Percentiles rank a stretch among this genome's conserved stretches.
Evolutionary conservation across 2,888 invertebrate species (phyloP).

Genomic region (Girardia tigrina): DNA sequence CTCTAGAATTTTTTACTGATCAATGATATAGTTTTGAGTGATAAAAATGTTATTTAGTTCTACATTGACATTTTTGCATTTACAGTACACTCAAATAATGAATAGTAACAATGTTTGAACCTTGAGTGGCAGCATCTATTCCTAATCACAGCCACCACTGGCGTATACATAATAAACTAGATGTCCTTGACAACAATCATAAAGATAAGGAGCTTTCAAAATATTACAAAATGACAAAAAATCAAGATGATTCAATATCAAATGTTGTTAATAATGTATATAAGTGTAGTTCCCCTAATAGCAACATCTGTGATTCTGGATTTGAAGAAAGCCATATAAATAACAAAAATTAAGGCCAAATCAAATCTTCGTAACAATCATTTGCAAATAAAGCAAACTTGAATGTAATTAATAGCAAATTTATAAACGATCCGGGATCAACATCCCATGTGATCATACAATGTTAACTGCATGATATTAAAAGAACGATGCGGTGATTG

Average conservation of each 20-base stretch:
- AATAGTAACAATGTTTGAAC: no score
- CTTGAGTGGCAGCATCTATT: no score
- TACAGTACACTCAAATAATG: no score
- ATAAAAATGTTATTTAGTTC: no score
- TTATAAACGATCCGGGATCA: background rate
- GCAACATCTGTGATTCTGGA: conserved; percentile 23
- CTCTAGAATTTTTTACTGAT: no score
- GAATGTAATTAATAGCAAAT: background rate
- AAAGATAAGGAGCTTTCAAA: conserved; percentile 8
- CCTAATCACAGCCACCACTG: no score
- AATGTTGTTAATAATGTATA: conserved; percentile 19
- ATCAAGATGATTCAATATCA: conserved; percentile 17
- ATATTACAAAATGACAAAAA: conserved; percentile 6
- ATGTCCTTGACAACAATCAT: no score
- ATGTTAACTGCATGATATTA: background rate
- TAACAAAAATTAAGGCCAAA: conserved; percentile 16
- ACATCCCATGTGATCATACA: background rate
- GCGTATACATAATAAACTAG: no score
- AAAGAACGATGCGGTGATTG: background rate
- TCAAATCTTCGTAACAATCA: background rate
- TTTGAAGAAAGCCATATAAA: conserved; percentile 20
- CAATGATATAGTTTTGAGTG: no score
- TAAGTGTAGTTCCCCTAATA: background rate
- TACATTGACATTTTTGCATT: no score
- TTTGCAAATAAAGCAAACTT: background rate